Evolutionary conservation across 1,140 invertebrate species (phyloP).

Genomic region (Megathymus violae): DNA sequence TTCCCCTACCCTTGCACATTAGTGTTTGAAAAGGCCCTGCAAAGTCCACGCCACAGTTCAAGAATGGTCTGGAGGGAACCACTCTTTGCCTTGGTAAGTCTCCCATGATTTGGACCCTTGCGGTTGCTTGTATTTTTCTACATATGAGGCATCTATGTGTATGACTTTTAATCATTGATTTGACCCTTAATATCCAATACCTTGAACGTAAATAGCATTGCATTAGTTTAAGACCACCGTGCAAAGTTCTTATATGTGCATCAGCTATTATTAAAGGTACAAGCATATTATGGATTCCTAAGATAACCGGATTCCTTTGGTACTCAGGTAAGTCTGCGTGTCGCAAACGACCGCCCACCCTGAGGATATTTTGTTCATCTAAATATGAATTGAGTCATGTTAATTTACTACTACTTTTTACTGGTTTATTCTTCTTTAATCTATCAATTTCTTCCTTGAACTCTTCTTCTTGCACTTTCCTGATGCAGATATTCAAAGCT

Average conservation of each 20-base stretch:
- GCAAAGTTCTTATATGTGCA: slow-evolving; percentile 25
- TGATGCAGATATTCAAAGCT: slow-evolving; percentile 27
- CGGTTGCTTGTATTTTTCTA: slow-evolving; percentile 14
- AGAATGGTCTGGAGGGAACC: slow-evolving; percentile 27
- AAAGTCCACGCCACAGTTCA: slow-evolving; percentile 29
- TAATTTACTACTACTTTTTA: neutral
- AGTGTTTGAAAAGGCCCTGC: slow-evolving; percentile 28
- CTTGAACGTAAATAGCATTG: slow-evolving; percentile 10
- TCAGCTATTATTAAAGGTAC: slow-evolving; percentile 9
- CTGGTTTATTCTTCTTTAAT: slow-evolving; percentile 11
- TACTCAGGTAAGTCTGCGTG: neutral
- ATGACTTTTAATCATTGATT: slow-evolving; percentile 15
- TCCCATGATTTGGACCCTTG: slow-evolving; percentile 31
- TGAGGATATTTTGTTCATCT: neutral
- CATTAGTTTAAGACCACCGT: slow-evolving; percentile 32
- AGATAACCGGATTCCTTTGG: neutral
- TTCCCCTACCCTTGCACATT: slow-evolving; percentile 20
- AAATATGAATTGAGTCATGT: slow-evolving; percentile 1
- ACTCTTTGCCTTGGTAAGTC: slow-evolving; percentile 25
- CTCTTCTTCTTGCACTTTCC: slow-evolving; percentile 28
- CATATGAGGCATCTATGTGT: slow-evolving; percentile 27
- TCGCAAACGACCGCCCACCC: slow-evolving; percentile 10
- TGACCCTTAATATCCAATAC: slow-evolving; percentile 34
- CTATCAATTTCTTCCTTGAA: slow-evolving; percentile 30
- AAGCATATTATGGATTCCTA: neutral